Percentiles rank a stretch among this genome's conserved stretches.
These are phyloP conservation scores for Orientallactaga sibirica DNA, from an alignment of 2,797 vertebrate genomes.

Conservation along the genomic window DNA sequence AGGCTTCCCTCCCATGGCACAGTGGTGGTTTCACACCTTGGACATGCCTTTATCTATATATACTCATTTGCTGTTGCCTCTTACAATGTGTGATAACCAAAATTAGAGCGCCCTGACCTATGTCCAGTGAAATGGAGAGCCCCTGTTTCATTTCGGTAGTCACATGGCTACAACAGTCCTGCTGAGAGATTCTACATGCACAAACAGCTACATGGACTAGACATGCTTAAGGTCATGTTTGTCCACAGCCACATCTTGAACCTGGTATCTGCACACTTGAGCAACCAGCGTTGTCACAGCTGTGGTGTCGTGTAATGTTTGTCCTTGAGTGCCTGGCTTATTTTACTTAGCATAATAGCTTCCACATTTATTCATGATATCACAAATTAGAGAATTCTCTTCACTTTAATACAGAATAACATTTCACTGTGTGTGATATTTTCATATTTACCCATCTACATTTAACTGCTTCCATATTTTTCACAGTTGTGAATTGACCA, in stretches of 20 bases:
- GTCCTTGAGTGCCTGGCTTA: neutral
- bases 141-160: neutral
- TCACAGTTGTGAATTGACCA: neutral
- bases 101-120: neutral
- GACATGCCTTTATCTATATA: neutral
- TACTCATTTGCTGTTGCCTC: slow-evolving; percentile 1
- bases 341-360: neutral
- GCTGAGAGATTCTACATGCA: neutral
- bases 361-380: neutral
- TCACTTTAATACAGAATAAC: neutral
- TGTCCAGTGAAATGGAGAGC: neutral
- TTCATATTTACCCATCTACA: neutral
- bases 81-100: neutral
- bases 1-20: neutral
- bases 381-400: neutral
- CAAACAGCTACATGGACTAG: neutral
- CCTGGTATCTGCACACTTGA: neutral
- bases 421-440: neutral
- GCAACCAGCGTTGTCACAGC: neutral
- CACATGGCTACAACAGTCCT: neutral
- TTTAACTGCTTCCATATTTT: neutral
- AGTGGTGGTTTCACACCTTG: neutral
- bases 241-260: neutral
- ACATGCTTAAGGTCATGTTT: neutral
- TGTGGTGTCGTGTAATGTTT: neutral